Evolutionary conservation across 1,140 invertebrate species (phyloP).

Genomic region (Saccostrea echinata): DNA sequence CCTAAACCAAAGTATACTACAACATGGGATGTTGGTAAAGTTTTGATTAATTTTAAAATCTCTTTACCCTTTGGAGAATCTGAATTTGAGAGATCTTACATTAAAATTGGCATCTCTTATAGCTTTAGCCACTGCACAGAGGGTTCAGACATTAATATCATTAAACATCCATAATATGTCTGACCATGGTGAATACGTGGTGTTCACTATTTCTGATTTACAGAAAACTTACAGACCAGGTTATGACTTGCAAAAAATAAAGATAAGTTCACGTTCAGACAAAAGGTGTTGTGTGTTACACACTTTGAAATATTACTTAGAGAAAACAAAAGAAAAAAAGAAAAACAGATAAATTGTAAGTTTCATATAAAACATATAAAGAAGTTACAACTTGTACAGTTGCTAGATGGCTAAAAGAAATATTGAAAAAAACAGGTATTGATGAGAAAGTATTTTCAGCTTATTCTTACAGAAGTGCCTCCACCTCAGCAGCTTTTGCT

Average conservation of each 20-base stretch:
- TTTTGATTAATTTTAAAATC: conserved; percentile 53
- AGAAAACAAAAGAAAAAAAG: conserved; percentile 30
- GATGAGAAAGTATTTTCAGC: conserved; percentile 43
- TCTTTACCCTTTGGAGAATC: conserved; percentile 43
- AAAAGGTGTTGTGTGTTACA: conserved; percentile 27
- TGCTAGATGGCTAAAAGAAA: conserved; percentile 52
- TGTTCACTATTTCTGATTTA: conserved; percentile 11
- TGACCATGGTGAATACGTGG: neutral
- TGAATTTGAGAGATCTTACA: conserved; percentile 49
- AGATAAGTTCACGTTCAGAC: neutral
- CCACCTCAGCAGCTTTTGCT: conserved; percentile 43
- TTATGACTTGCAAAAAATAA: neutral
- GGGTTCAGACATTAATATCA: conserved; percentile 49
- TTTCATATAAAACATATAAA: conserved; percentile 53
- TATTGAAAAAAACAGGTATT: conserved; percentile 38
- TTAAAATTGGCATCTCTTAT: conserved; percentile 51
- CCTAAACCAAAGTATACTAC: conserved; percentile 41
- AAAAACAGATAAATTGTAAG: no score
- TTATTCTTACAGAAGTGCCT: conserved; percentile 46
- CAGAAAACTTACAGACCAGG: conserved; percentile 38
- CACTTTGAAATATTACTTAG: conserved; percentile 42
- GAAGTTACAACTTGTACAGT: conserved; percentile 49
- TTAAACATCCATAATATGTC: conserved; percentile 48
- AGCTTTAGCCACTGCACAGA: conserved; percentile 46
- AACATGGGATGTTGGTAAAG: conserved; percentile 59